Conservation (phyloP, 2,113 vertebrate genomes). For the Mustela lutreola region DNA sequence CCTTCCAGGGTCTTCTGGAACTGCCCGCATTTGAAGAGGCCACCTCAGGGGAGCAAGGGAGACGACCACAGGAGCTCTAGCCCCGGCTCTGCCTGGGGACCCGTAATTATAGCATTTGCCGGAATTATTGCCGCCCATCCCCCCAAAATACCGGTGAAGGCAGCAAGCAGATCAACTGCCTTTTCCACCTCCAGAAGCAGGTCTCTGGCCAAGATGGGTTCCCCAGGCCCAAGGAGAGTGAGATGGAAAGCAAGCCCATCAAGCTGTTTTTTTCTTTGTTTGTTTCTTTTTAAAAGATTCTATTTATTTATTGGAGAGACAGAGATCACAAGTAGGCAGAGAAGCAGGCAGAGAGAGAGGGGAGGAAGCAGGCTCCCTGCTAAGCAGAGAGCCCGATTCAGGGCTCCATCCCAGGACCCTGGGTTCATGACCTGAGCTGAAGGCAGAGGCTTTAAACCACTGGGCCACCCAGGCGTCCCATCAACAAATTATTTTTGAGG, state of each 20-base stretch:
- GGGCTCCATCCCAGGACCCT: too few species aligned
- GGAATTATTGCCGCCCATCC: neutral
- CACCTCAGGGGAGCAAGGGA: neutral
- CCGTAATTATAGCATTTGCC: neutral
- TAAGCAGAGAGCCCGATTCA: too few species aligned
- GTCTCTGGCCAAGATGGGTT: neutral
- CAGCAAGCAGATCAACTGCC: neutral
- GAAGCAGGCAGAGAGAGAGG: too few species aligned
- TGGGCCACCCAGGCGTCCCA: too few species aligned
- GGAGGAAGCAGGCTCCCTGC: too few species aligned
- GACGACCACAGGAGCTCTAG: neutral
- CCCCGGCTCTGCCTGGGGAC: neutral
- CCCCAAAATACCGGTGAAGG: neutral
- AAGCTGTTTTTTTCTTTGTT: neutral
- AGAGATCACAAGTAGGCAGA: too few species aligned
- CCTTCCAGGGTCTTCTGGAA: neutral
- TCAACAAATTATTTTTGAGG: slow-evolving; percentile 51
- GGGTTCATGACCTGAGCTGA: too few species aligned
- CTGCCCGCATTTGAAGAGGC: neutral
- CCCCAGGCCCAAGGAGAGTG: slow-evolving; percentile 4
- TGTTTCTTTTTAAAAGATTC: too few species aligned
- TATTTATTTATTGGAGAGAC: too few species aligned
- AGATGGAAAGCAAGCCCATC: slow-evolving; percentile 22
- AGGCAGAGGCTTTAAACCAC: too few species aligned
- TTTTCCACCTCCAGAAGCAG: neutral